These are phyloP conservation scores for Bombus waltoni DNA, from an alignment of 1,140 invertebrate genomes.

Conservation along the genomic window DNA sequence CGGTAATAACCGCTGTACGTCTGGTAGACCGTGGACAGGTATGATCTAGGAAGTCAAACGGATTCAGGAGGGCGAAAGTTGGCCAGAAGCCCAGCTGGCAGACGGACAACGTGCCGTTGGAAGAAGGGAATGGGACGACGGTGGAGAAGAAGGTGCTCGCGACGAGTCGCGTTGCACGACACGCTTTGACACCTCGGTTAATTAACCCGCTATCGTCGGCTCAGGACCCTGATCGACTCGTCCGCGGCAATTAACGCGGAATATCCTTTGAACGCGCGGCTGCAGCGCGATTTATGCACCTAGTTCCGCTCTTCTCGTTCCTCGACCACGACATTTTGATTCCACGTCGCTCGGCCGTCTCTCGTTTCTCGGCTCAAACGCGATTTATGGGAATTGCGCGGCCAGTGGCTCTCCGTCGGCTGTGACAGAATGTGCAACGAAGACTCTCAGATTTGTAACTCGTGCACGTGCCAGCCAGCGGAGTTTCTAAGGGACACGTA, in stretches of 20 bases:
- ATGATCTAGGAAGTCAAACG: slow-evolving; percentile 61
- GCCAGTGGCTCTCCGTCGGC: not conserved
- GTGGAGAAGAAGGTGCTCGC: slow-evolving; percentile 21
- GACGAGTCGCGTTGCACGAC: slow-evolving; percentile 31
- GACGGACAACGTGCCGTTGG: not conserved
- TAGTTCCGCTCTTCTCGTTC: not conserved
- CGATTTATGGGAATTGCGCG: not conserved
- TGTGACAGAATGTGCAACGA: rapidly evolving
- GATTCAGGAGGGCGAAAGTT: slow-evolving; percentile 35
- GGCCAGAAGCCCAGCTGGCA: slow-evolving; percentile 48
- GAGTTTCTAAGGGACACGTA: no score
- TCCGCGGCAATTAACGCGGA: slow-evolving; percentile 59
- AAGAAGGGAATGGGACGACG: slow-evolving; percentile 1
- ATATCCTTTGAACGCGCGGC: slow-evolving; percentile 15
- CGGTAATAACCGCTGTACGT: not conserved
- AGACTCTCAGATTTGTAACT: no score
- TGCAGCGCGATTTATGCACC: slow-evolving; percentile 17
- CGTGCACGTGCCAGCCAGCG: no score
- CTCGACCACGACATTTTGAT: not conserved
- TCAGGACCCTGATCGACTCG: slow-evolving; percentile 50
- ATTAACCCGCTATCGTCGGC: slow-evolving; percentile 58
- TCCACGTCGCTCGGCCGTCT: not conserved
- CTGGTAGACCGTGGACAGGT: not conserved
- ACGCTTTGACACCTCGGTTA: slow-evolving; percentile 54
- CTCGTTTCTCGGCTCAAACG: not conserved